A percentile compares a stretch with the other conserved stretches of the same genome.
Conservation (phyloP, 2,888 invertebrate genomes). For the Parnassius mnemosyne region DNA sequence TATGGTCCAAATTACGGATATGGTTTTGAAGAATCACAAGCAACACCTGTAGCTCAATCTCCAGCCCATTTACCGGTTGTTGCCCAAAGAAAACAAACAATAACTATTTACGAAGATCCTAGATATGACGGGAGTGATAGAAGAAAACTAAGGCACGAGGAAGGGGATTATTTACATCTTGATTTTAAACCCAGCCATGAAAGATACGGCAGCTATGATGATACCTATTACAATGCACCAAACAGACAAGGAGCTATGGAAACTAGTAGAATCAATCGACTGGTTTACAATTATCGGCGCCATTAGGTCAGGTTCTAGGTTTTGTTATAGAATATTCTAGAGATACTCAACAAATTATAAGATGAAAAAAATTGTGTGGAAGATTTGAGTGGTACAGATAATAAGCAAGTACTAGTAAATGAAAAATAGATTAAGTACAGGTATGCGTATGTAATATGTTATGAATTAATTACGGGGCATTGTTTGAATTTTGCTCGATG, state of each 20-base stretch:
- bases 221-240: constrained; percentile 60
- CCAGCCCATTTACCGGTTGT: constrained; percentile 64
- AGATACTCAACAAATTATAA: constrained; percentile 46
- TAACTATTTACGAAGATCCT: constrained; percentile 77
- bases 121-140: constrained; percentile 65
- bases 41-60: constrained; percentile 56
- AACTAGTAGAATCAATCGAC: constrained; percentile 72
- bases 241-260: constrained; percentile 56
- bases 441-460: neutral
- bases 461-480: no score
- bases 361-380: neutral
- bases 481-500: no score
- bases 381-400: neutral
- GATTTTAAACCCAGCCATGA: constrained; percentile 71
- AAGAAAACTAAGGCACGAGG: constrained; percentile 60
- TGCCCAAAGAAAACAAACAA: constrained; percentile 71
- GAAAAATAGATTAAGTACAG: constrained; percentile 22
- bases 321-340: constrained; percentile 32
- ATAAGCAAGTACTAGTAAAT: constrained; percentile 26
- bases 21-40: constrained; percentile 65
- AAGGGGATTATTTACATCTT: constrained; percentile 67
- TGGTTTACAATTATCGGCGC: constrained; percentile 74
- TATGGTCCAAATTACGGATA: constrained; percentile 65
- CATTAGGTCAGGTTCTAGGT: constrained; percentile 43
- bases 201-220: constrained; percentile 70